phyloP scores from a whole-genome alignment of 2,113 vertebrate genomes.

The Forbesichthys agassizii region DNA sequence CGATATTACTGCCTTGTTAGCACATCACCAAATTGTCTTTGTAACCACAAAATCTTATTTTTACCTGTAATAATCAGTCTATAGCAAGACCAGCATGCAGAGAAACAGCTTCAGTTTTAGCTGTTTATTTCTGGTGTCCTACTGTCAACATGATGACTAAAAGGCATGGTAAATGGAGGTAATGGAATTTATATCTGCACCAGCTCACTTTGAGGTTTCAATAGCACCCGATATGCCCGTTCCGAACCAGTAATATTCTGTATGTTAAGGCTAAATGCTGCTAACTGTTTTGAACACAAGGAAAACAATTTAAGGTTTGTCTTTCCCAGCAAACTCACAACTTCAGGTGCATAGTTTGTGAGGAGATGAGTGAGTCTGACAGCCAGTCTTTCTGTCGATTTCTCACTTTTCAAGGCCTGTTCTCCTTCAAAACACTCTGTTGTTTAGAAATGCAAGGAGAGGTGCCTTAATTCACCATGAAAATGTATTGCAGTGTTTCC shows the following conservation, averaged over 20 bases:
- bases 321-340: constrained; percentile 35
- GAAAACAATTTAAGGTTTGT: constrained; percentile 55
- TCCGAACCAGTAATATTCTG: constrained; percentile 66
- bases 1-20: constrained; percentile 49
- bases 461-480: too few species aligned
- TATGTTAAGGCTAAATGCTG: constrained; percentile 66
- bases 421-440: constrained; percentile 45
- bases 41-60: constrained; percentile 53
- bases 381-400: constrained; percentile 53
- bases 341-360: constrained; percentile 48
- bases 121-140: constrained; percentile 69
- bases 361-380: constrained; percentile 60
- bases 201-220: constrained; percentile 69
- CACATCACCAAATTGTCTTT: constrained; percentile 46
- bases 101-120: constrained; percentile 32
- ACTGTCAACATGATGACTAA: constrained; percentile 69
- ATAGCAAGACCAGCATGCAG: constrained; percentile 22
- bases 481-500: too few species aligned
- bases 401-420: constrained; percentile 42
- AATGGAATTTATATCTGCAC: constrained; percentile 65
- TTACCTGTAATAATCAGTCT: constrained; percentile 27
- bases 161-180: constrained; percentile 69
- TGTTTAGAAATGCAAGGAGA: constrained; percentile 40
- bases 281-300: constrained; percentile 60
- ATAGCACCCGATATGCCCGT: constrained; percentile 55